phyloP scores from a whole-genome alignment of 2,888 invertebrate species.

The Nemapogon koenigi region DNA sequence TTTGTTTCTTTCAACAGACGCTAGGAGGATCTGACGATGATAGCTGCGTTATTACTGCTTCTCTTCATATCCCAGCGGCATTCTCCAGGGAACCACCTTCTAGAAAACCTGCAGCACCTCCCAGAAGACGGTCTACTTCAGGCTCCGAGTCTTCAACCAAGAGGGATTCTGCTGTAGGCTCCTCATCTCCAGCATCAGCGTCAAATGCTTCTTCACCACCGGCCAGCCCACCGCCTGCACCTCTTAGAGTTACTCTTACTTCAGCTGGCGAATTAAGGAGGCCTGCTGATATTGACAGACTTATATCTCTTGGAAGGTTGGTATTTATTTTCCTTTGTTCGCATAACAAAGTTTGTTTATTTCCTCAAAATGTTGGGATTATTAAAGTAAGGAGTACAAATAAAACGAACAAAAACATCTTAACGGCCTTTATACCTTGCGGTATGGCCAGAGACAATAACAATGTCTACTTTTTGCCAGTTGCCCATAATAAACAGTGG shows the following conservation, averaged over 20 bases:
- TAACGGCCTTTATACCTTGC: no score
- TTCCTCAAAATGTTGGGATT: no score
- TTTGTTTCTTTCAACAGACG: conserved; percentile 33
- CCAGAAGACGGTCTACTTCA: conserved; percentile 21
- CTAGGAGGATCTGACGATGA: conserved; percentile 68
- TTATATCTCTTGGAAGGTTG: conserved; percentile 39
- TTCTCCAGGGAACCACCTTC: conserved; percentile 61
- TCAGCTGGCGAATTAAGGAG: conserved; percentile 65
- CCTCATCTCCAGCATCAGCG: conserved; percentile 38
- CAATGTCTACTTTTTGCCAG: no score
- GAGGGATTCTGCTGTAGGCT: conserved; percentile 71
- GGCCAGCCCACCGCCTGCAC: conserved; percentile 59
- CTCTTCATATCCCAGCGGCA: conserved; percentile 76
- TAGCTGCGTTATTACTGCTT: conserved; percentile 77
- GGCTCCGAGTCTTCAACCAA: conserved; percentile 37
- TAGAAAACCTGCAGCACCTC: conserved; percentile 28
- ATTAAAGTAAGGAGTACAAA: no score
- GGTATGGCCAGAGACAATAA: no score
- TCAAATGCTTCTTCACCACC: conserved; percentile 39
- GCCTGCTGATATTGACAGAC: conserved; percentile 40
- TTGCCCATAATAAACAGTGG: no score
- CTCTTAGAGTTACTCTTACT: conserved; percentile 64
- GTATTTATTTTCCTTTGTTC: no score
- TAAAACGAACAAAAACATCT: no score
- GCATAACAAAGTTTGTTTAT: no score